phyloP scores from a whole-genome alignment of 2,888 invertebrate species.

The Microctonus brassicae region DNA sequence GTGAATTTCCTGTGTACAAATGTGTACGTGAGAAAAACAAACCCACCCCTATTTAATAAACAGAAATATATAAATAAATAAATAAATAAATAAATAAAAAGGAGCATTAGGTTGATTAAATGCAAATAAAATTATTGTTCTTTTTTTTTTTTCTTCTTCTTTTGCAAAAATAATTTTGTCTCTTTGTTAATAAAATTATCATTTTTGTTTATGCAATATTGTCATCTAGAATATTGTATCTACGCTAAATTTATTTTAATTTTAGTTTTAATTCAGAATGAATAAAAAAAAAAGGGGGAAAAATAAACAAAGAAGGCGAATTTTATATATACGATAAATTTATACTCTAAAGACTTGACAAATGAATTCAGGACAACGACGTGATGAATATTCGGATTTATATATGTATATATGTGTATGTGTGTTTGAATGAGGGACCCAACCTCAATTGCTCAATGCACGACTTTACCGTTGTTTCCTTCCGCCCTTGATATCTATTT shows the following conservation, averaged over 20 bases:
- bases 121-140: not conserved
- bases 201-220: no score
- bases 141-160: no score
- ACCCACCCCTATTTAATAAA: not conserved
- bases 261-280: not conserved
- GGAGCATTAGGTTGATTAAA: not conserved
- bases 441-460: constrained; percentile 42
- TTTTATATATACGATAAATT: not conserved
- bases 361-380: constrained; percentile 42
- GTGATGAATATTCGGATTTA: constrained; percentile 45
- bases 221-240: no score
- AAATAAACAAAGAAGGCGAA: not conserved
- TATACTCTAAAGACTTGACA: not conserved
- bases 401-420: not conserved
- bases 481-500: not conserved
- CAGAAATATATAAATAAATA: not conserved
- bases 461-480: constrained; percentile 17
- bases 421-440: constrained; percentile 15
- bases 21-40: not conserved
- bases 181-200: not conserved
- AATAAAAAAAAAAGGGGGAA: not conserved
- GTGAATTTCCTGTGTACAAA: not conserved
- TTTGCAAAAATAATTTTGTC: not conserved
- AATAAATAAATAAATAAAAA: not conserved
- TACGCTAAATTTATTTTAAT: no score